Percentiles rank a stretch among this genome's conserved stretches.
Evolutionary conservation across 2,797 vertebrate species (phyloP).

Genomic region (Luscinia luscinia): DNA sequence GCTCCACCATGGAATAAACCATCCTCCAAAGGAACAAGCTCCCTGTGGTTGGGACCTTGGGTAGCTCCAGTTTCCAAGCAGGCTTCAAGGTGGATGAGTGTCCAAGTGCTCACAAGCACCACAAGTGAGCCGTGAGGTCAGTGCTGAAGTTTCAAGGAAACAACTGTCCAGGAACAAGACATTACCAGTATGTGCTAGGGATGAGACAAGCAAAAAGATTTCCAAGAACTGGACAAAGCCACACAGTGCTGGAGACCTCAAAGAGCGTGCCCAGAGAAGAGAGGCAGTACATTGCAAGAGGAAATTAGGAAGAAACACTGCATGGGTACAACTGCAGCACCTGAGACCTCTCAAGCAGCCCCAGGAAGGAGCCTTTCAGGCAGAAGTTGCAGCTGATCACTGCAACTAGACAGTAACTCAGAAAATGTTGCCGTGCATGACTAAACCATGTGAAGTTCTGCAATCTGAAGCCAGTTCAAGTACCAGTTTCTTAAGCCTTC

Average conservation of each 20-base stretch:
- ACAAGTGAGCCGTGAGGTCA: accelerated
- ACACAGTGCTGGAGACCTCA: background rate
- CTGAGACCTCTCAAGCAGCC: background rate
- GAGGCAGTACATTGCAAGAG: background rate
- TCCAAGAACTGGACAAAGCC: background rate
- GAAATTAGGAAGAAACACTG: background rate
- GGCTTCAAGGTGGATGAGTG: background rate
- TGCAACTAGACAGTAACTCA: background rate
- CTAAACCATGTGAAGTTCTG: background rate
- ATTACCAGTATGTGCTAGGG: background rate
- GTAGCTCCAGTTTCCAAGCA: background rate
- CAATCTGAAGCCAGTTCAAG: background rate
- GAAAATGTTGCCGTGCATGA: background rate
- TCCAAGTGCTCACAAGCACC: background rate
- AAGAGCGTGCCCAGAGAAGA: background rate
- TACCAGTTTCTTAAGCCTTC: background rate
- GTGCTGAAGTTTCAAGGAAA: background rate
- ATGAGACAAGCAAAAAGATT: background rate
- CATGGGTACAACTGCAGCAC: background rate
- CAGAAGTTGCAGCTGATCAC: background rate
- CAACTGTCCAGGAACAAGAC: background rate
- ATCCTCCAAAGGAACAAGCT: background rate
- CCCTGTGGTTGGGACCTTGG: background rate
- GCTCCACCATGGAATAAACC: background rate
- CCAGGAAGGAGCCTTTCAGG: background rate